Evolutionary conservation across 2,113 vertebrate genomes (phyloP).

Genomic region (Hypanus sabinus): DNA sequence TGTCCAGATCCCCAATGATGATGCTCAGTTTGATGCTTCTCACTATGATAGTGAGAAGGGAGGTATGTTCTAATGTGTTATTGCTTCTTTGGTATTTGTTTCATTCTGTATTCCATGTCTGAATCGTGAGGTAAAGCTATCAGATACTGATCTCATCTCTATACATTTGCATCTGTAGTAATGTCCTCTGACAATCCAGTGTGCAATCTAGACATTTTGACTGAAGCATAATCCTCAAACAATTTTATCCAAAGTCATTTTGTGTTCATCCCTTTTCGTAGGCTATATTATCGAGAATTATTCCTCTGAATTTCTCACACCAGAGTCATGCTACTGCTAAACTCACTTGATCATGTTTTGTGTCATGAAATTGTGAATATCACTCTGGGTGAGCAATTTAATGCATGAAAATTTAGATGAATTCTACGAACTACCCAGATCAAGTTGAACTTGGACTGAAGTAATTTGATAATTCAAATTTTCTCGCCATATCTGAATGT

Average conservation of each 20-base stretch:
- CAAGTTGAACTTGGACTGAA: background rate
- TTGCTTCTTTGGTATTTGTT: background rate
- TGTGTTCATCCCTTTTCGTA: background rate
- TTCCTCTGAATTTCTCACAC: background rate
- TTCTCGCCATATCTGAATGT: background rate
- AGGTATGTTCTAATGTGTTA: conserved; percentile 56
- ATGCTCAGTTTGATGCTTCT: conserved; percentile 79
- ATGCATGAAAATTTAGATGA: too few species aligned
- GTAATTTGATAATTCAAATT: background rate
- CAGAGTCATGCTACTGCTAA: too few species aligned
- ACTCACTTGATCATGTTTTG: too few species aligned
- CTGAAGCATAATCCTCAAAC: background rate
- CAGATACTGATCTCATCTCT: background rate
- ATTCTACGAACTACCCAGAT: too few species aligned
- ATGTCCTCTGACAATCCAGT: background rate
- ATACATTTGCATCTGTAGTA: background rate
- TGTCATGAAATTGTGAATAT: too few species aligned
- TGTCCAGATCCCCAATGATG: conserved; percentile 83
- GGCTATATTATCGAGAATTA: background rate
- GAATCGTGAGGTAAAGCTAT: background rate
- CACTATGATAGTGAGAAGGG: conserved; percentile 87
- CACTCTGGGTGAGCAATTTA: too few species aligned
- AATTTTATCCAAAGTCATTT: background rate
- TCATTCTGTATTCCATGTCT: background rate
- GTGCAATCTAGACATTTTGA: background rate